phyloP scores from a whole-genome alignment of 2,797 vertebrate species.

The Miichthys miiuy region DNA sequence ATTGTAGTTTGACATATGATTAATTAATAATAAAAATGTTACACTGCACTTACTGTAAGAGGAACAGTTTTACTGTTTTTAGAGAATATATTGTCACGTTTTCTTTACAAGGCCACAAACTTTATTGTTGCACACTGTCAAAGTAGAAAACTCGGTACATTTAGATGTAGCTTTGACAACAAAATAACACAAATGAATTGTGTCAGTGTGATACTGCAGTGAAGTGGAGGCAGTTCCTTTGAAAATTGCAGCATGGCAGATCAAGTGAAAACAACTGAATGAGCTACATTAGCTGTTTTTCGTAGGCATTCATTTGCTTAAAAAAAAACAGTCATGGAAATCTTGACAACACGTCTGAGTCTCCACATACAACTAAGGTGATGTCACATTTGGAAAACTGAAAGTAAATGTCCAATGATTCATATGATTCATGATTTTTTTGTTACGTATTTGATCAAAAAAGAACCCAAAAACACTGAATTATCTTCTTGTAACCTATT shows the following conservation, averaged over 20 bases:
- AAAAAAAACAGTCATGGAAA: slow-evolving; percentile 51
- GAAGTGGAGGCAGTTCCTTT: not conserved
- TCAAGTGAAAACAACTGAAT: slow-evolving; percentile 8
- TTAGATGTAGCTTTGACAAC: not conserved
- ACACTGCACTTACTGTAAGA: not conserved
- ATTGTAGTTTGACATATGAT: slow-evolving; percentile 2
- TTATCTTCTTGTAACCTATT: not conserved
- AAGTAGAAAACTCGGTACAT: not conserved
- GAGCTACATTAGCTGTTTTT: not conserved
- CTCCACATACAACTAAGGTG: slow-evolving; percentile 12
- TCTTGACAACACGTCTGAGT: slow-evolving; percentile 54
- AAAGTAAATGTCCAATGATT: slow-evolving; percentile 44
- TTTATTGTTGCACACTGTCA: not conserved
- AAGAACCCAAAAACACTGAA: not conserved
- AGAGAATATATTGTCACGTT: no score
- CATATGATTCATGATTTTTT: not conserved
- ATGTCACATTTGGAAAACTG: slow-evolving; percentile 40
- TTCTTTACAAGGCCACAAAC: no score
- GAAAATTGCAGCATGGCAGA: slow-evolving; percentile 6
- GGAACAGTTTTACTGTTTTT: not conserved
- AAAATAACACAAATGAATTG: not conserved
- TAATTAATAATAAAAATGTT: not conserved
- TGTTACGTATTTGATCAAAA: slow-evolving; percentile 8
- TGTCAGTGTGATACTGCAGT: not conserved
- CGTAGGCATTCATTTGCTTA: slow-evolving; percentile 3